Conservation (phyloP, 2,888 invertebrate genomes). For the Ennomos fuscantarius region DNA sequence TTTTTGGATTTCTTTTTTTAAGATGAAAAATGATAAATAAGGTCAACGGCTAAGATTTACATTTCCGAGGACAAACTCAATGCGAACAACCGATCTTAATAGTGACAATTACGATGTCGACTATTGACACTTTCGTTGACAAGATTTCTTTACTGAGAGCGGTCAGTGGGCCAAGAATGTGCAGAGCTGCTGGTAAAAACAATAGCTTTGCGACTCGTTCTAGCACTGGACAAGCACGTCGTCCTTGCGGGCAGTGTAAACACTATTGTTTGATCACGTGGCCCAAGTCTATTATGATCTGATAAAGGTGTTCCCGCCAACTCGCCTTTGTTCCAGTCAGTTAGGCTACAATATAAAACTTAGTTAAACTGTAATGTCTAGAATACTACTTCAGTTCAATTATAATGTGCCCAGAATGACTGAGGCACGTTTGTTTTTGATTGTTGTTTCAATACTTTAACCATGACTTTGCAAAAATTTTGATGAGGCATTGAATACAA, state of each 20-base stretch:
- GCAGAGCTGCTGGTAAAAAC: constrained; percentile 48
- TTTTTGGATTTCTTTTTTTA: constrained; percentile 23
- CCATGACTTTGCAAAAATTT: constrained; percentile 18
- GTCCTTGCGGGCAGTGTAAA: constrained; percentile 75
- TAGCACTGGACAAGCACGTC: constrained; percentile 56
- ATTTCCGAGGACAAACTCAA: constrained; percentile 14
- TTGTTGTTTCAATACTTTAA: constrained; percentile 4
- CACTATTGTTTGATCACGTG: constrained; percentile 81
- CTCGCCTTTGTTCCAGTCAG: constrained; percentile 59
- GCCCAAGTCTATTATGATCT: constrained; percentile 71
- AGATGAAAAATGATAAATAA: constrained; percentile 15
- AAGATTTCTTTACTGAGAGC: constrained; percentile 12
- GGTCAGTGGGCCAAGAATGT: constrained; percentile 46
- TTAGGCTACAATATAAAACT: constrained; percentile 29
- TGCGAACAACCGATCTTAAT: constrained; percentile 13
- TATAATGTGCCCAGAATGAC: constrained; percentile 7
- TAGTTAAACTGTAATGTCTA: constrained; percentile 26
- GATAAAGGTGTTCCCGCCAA: constrained; percentile 65
- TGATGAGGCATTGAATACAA: too few species aligned
- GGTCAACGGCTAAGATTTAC: constrained; percentile 8
- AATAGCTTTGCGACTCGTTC: constrained; percentile 55
- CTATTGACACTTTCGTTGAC: constrained; percentile 10
- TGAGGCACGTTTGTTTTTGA: constrained; percentile 1
- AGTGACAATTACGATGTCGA: constrained; percentile 9
- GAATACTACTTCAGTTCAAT: constrained; percentile 8